These are phyloP conservation scores for Caenorhabditis uteleia DNA, from an alignment of 2,888 invertebrate species.

Conservation along the genomic window DNA sequence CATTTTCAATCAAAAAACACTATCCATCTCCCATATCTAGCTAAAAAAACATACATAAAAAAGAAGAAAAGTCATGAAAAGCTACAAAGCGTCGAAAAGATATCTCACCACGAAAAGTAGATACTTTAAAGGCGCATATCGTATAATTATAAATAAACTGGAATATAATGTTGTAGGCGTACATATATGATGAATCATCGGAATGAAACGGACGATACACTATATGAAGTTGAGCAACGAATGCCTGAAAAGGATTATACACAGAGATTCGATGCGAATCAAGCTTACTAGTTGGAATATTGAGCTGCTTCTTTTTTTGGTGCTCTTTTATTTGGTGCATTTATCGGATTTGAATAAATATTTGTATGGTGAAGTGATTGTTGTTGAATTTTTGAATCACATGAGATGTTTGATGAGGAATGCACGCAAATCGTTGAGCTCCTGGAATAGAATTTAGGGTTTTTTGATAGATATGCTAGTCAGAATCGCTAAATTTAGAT, in stretches of 20 bases:
- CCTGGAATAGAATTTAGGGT: conserved; percentile 31
- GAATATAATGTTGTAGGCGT: conserved; percentile 25
- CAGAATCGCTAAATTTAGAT: no score
- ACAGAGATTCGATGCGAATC: conserved; percentile 12
- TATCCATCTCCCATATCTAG: no score
- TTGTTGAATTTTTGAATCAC: conserved; percentile 1
- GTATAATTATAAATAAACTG: not conserved
- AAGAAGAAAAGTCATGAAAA: no score
- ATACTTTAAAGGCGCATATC: not conserved
- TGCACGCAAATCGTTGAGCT: conserved; percentile 26
- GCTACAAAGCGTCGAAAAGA: not conserved
- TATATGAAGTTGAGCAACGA: conserved; percentile 31
- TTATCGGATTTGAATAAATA: no score
- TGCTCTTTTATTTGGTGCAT: no score
- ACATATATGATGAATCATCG: conserved; percentile 41
- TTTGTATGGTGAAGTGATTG: not conserved
- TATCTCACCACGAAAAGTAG: no score
- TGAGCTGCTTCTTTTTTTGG: no score
- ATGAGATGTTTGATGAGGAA: conserved; percentile 16
- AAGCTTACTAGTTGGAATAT: not conserved
- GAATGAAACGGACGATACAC: conserved; percentile 38
- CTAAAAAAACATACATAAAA: no score
- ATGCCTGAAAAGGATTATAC: conserved; percentile 41
- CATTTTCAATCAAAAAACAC: no score
- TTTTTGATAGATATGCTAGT: no score